Percentiles rank a stretch among this genome's conserved stretches.
These are phyloP conservation scores for Bombyx huttoni DNA, from an alignment of 2,888 invertebrate genomes.

Conservation along the genomic window DNA sequence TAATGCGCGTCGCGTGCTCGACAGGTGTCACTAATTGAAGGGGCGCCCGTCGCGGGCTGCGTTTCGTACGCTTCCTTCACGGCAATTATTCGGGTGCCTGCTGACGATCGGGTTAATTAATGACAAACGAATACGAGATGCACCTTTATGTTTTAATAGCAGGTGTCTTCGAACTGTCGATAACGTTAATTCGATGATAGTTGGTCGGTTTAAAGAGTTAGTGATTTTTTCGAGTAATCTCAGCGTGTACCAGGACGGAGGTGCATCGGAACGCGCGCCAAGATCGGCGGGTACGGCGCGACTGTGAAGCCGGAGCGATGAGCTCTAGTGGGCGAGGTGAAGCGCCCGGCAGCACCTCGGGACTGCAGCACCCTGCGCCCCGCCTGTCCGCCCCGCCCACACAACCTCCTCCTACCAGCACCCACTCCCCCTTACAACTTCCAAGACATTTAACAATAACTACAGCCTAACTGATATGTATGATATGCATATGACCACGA, in stretches of 20 bases:
- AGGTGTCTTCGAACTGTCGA: conserved; percentile 25
- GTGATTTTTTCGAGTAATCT: conserved; percentile 7
- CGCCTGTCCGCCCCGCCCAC: conserved; percentile 56
- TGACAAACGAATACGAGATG: conserved; percentile 30
- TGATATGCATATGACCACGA: too few relatives aligned
- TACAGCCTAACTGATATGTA: too few relatives aligned
- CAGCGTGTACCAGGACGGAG: conserved; percentile 14
- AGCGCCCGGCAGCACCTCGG: conserved; percentile 33
- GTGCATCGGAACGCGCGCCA: conserved; percentile 39
- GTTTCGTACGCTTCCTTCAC: conserved; percentile 52
- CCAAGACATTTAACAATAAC: not conserved
- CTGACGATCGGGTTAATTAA: conserved; percentile 43
- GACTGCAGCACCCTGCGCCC: conserved; percentile 55
- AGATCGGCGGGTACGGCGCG: conserved; percentile 45
- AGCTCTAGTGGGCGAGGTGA: conserved; percentile 48
- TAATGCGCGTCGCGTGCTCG: conserved; percentile 55
- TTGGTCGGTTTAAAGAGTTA: conserved; percentile 8
- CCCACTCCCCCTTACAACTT: conserved; percentile 26
- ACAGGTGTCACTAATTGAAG: conserved; percentile 64
- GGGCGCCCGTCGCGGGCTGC: conserved; percentile 45
- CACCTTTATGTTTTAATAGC: conserved; percentile 42
- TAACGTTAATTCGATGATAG: conserved; percentile 3
- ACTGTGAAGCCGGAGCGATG: conserved; percentile 38
- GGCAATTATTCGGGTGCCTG: conserved; percentile 63
- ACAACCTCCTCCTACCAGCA: conserved; percentile 35